A percentile compares a stretch with the other conserved stretches of the same genome.
phyloP scores from a whole-genome alignment of 2,888 invertebrate genomes.

The Drosophila subquinaria region DNA sequence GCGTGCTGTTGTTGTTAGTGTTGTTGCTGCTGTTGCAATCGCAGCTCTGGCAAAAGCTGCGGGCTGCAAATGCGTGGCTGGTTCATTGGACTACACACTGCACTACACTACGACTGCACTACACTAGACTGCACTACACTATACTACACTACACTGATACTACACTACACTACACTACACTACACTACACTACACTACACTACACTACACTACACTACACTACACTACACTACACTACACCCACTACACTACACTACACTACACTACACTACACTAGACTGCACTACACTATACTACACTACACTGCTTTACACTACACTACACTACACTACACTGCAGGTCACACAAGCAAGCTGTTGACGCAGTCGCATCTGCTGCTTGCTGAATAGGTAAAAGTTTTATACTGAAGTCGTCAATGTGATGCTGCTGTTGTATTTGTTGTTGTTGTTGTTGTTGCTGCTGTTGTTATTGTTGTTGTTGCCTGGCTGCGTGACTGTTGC shows the following conservation, averaged over 20 bases:
- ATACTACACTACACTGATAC: background rate
- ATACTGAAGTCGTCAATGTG: slow-evolving; percentile 74
- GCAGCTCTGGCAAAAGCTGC: slow-evolving; percentile 73
- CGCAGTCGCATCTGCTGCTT: slow-evolving; percentile 47
- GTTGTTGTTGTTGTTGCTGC: slow-evolving; percentile 51
- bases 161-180: background rate
- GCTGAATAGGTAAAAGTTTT: slow-evolving; percentile 81
- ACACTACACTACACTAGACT: background rate
- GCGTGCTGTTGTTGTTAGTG: slow-evolving; percentile 50
- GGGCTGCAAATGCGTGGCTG: slow-evolving; percentile 72
- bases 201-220: too few relatives aligned
- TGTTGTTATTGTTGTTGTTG: slow-evolving; percentile 57
- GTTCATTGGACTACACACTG: slow-evolving; percentile 76
- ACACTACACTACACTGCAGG: background rate
- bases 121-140: background rate
- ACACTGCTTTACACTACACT: background rate
- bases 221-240: background rate
- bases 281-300: background rate
- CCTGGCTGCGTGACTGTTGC: slow-evolving; percentile 63
- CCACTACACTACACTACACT: too few relatives aligned
- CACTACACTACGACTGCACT: background rate
- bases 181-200: background rate
- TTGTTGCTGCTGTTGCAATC: slow-evolving; percentile 62
- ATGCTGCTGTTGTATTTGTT: slow-evolving; percentile 53
- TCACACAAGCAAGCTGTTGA: slow-evolving; percentile 18